Conservation (phyloP, 2,888 invertebrate species). For the Drosophila lutescens region DNA sequence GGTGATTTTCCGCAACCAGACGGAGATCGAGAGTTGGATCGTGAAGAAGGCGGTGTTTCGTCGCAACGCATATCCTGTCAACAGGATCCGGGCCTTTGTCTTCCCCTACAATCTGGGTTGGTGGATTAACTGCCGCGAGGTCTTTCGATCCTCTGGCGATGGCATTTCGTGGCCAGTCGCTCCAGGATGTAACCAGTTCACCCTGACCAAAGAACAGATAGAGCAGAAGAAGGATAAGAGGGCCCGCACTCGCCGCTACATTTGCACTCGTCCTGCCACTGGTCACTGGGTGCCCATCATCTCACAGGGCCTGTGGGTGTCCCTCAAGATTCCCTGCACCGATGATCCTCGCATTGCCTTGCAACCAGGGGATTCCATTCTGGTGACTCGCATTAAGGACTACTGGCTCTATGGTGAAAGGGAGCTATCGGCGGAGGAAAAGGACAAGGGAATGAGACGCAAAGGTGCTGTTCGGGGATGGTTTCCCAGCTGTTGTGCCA, state of each 20-base stretch:
- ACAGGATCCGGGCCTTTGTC: constrained; percentile 71
- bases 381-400: constrained; percentile 93
- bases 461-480: constrained; percentile 88
- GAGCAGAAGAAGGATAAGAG: constrained; percentile 94
- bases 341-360: constrained; percentile 94
- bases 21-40: constrained; percentile 98
- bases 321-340: constrained; percentile 90
- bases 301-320: constrained; percentile 88
- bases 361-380: constrained; percentile 88
- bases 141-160: constrained; percentile 87
- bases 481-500: constrained; percentile 93
- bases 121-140: constrained; percentile 87
- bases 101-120: constrained; percentile 95
- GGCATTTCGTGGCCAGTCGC: constrained; percentile 91
- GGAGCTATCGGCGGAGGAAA: constrained; percentile 36
- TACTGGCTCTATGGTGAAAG: constrained; percentile 95
- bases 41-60: constrained; percentile 92
- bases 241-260: constrained; percentile 89
- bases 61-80: constrained; percentile 71
- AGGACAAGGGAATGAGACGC: not conserved
- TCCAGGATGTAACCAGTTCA: constrained; percentile 92
- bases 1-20: constrained; percentile 92
- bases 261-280: constrained; percentile 87
- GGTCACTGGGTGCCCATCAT: constrained; percentile 92
- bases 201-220: constrained; percentile 94